These are phyloP conservation scores for pig (Sus scrofa) DNA, from an alignment of 2,113 vertebrate species.

Conservation along the genomic window DNA sequence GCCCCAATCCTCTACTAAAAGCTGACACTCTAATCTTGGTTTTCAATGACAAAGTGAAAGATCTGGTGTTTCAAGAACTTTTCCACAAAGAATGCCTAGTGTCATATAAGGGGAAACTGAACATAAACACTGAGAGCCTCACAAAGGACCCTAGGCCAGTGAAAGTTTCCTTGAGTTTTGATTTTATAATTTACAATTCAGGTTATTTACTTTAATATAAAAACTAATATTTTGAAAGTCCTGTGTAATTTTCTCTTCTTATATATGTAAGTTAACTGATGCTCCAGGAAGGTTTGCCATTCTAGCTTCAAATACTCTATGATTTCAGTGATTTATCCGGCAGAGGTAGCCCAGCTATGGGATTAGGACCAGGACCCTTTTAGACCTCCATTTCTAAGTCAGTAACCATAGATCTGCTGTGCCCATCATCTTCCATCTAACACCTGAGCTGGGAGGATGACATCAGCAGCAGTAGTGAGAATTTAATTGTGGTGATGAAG, in stretches of 20 bases:
- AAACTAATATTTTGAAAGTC: not conserved
- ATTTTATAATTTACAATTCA: constrained; percentile 27
- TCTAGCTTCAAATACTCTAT: not conserved
- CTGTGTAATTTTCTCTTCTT: not conserved
- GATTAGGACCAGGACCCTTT: not conserved
- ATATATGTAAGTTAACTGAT: not conserved
- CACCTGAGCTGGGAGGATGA: not conserved
- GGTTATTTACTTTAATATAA: not conserved
- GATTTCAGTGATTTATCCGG: not conserved
- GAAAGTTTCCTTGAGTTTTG: not conserved
- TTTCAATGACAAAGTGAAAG: not conserved
- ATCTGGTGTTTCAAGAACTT: not conserved
- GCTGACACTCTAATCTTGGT: not conserved
- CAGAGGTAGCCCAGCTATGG: not conserved
- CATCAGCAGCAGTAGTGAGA: not conserved
- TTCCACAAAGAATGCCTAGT: not conserved
- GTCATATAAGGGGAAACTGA: not conserved
- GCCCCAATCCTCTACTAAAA: not conserved
- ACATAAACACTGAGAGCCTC: not conserved
- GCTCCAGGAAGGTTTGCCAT: not conserved
- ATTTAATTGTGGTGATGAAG: not conserved
- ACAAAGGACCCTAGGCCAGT: not conserved
- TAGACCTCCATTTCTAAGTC: not conserved
- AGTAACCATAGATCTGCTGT: not conserved
- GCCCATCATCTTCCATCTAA: not conserved